These are phyloP conservation scores for Picathartes gymnocephalus DNA, from an alignment of 2,113 vertebrate genomes.

Conservation along the genomic window DNA sequence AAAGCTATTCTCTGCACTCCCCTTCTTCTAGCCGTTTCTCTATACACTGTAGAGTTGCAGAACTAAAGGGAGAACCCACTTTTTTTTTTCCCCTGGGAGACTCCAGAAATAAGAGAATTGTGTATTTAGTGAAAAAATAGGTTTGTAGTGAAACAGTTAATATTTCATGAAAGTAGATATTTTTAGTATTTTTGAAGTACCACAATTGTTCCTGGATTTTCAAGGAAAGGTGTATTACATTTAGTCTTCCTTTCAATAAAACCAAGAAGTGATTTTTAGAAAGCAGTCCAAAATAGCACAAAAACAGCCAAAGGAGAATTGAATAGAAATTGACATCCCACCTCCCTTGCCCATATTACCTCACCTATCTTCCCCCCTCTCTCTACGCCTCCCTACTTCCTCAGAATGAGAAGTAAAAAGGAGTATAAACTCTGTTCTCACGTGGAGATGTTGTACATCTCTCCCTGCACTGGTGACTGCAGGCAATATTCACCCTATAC, in stretches of 20 bases:
- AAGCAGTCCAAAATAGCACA: slow-evolving; percentile 79
- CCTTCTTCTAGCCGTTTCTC: slow-evolving; percentile 57
- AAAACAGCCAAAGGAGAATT: slow-evolving; percentile 78
- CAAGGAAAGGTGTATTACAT: slow-evolving; percentile 77
- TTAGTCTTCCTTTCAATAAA: slow-evolving; percentile 83
- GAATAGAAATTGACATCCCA: slow-evolving; percentile 66
- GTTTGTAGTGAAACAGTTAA: slow-evolving; percentile 86
- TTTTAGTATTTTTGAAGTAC: slow-evolving; percentile 85
- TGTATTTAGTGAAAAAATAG: slow-evolving; percentile 86
- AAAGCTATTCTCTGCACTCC: slow-evolving; percentile 62
- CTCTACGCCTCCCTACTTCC: neutral
- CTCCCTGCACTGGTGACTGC: slow-evolving; percentile 62
- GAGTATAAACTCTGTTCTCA: slow-evolving; percentile 53
- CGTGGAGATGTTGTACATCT: slow-evolving; percentile 69
- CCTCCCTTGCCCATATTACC: slow-evolving; percentile 28
- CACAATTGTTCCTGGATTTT: slow-evolving; percentile 80
- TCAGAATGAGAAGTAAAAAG: slow-evolving; percentile 57
- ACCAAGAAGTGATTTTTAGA: slow-evolving; percentile 75
- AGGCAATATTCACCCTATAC: slow-evolving; percentile 61
- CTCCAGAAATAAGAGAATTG: slow-evolving; percentile 77
- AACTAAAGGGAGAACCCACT: slow-evolving; percentile 73
- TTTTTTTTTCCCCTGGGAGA: slow-evolving; percentile 67
- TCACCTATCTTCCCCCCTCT: neutral
- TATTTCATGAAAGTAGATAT: slow-evolving; percentile 86
- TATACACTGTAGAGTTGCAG: slow-evolving; percentile 69